A percentile compares a stretch with the other conserved stretches of the same genome.
Conservation (phyloP, 1,140 invertebrate species). For the Lerema accius region DNA sequence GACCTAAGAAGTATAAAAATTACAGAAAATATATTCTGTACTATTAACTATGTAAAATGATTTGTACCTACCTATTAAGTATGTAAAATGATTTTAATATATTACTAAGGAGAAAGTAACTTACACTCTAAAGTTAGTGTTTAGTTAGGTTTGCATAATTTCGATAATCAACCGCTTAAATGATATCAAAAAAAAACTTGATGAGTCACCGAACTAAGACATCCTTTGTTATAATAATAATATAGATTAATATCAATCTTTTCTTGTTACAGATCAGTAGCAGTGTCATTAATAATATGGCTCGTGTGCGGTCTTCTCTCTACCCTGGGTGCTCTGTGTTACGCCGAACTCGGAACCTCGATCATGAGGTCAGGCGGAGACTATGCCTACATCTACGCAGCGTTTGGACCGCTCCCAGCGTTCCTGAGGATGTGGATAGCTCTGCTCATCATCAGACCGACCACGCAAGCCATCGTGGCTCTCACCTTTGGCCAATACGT, state of each 20-base stretch:
- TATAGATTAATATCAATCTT: conserved; percentile 32
- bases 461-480: conserved; percentile 92
- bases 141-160: no score
- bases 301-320: conserved; percentile 88
- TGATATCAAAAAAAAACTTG: no score
- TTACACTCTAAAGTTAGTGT: no score
- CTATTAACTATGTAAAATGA: no score
- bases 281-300: conserved; percentile 89
- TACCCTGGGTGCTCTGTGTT: conserved; percentile 90
- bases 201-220: no score
- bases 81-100: no score
- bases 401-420: conserved; percentile 94
- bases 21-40: no score
- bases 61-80: no score
- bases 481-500: conserved; percentile 92
- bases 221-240: no score
- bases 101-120: no score
- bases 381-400: conserved; percentile 93
- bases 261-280: conserved; percentile 84
- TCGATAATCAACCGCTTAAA: no score
- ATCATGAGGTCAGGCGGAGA: conserved; percentile 93
- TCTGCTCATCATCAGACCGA: conserved; percentile 92
- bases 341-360: conserved; percentile 93
- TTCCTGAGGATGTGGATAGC: conserved; percentile 95
- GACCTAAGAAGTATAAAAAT: no score